Evolutionary conservation across 2,888 invertebrate genomes (phyloP).

Genomic region (Lasioglossum marginatum): DNA sequence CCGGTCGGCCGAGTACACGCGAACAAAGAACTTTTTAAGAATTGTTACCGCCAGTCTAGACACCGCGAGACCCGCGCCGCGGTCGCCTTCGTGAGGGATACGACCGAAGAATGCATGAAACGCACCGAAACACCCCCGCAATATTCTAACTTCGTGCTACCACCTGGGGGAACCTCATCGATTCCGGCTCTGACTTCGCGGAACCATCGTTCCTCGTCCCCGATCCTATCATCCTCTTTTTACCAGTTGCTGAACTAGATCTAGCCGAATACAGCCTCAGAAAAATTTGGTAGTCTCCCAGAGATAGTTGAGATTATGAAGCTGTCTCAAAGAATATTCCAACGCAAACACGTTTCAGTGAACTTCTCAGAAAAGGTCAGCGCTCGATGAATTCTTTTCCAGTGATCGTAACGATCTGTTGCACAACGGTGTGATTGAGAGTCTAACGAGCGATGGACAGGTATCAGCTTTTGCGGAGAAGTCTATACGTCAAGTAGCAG

Average conservation of each 20-base stretch:
- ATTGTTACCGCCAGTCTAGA: constrained; percentile 50
- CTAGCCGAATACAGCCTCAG: neutral
- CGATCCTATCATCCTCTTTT: neutral
- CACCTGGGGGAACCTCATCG: neutral
- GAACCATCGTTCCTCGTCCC: neutral
- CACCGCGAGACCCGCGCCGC: neutral
- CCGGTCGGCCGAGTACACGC: constrained; percentile 38
- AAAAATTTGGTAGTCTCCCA: neutral
- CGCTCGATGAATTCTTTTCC: neutral
- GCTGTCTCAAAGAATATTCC: neutral
- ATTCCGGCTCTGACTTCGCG: neutral
- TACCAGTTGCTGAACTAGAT: neutral
- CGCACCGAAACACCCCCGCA: neutral
- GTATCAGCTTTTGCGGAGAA: neutral
- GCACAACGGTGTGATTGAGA: neutral
- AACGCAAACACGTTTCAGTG: neutral
- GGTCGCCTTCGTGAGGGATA: constrained; percentile 36
- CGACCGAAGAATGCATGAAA: neutral
- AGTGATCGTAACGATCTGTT: neutral
- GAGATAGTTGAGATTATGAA: neutral
- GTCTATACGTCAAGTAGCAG: neutral
- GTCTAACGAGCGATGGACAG: neutral
- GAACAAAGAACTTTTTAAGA: constrained; percentile 56
- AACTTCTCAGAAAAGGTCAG: neutral
- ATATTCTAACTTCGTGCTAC: neutral